Conservation (phyloP, 2,888 invertebrate species). For the Apoderus coryli region DNA sequence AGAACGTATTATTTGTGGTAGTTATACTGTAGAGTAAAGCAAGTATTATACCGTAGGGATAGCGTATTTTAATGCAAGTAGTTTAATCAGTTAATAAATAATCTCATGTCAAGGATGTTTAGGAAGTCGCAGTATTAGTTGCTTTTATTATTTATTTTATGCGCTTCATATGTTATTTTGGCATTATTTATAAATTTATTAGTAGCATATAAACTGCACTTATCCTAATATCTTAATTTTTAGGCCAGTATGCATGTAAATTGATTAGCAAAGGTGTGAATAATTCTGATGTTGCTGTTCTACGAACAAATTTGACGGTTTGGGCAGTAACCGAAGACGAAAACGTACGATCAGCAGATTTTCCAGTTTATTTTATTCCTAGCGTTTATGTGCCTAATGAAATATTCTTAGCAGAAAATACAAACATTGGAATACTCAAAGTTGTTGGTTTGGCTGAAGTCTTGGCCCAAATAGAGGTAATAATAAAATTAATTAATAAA, state of each 20-base stretch:
- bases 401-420: constrained; percentile 18
- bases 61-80: constrained; percentile 4
- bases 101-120: too few relatives aligned
- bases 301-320: constrained; percentile 26
- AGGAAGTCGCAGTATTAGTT: too few relatives aligned
- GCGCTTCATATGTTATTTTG: too few relatives aligned
- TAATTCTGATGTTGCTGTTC: constrained; percentile 21
- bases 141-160: too few relatives aligned
- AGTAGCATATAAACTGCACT: too few relatives aligned
- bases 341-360: constrained; percentile 21
- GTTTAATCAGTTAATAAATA: too few relatives aligned
- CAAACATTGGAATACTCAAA: constrained; percentile 24
- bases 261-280: constrained; percentile 22
- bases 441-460: constrained; percentile 42
- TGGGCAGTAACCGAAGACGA: constrained; percentile 24
- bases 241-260: constrained; percentile 30
- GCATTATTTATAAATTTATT: too few relatives aligned
- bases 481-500: too few relatives aligned
- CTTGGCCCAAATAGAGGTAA: constrained; percentile 39
- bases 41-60: too few relatives aligned
- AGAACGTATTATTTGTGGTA: too few relatives aligned
- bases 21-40: too few relatives aligned
- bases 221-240: constrained; percentile 13
- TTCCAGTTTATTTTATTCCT: constrained; percentile 29
- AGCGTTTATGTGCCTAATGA: constrained; percentile 24